Conservation (phyloP, 2,888 invertebrate species). For the Gibbula magus region DNA sequence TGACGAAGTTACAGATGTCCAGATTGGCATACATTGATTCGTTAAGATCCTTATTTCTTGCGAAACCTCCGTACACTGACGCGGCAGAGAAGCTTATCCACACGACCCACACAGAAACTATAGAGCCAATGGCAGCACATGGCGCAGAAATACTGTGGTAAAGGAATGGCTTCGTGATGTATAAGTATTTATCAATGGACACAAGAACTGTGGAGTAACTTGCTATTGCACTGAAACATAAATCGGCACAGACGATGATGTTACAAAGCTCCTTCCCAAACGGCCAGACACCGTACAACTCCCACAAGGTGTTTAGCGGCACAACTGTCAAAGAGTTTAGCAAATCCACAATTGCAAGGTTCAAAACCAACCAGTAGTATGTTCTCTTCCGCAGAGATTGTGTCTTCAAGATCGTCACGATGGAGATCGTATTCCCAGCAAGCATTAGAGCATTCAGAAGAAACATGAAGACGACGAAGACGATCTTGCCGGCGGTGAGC, state of each 20-base stretch:
- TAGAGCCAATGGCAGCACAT: conserved; percentile 35
- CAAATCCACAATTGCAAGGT: conserved; percentile 50
- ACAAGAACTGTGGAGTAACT: conserved; percentile 53
- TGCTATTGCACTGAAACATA: conserved; percentile 51
- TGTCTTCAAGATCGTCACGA: conserved; percentile 49
- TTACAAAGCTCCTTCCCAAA: conserved; percentile 44
- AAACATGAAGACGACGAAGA: conserved; percentile 41
- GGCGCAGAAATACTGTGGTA: conserved; percentile 47
- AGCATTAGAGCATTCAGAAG: conserved; percentile 50
- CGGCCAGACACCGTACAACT: conserved; percentile 50
- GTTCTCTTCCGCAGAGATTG: conserved; percentile 38
- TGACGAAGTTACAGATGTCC: conserved; percentile 49
- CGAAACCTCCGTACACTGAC: conserved; percentile 47
- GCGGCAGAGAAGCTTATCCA: conserved; percentile 45
- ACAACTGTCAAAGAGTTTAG: conserved; percentile 48
- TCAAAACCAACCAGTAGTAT: conserved; percentile 57
- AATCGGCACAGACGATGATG: conserved; percentile 48
- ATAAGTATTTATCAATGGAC: conserved; percentile 55
- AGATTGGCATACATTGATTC: conserved; percentile 33
- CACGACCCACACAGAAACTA: conserved; percentile 44
- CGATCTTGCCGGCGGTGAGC: conserved; percentile 39
- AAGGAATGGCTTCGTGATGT: conserved; percentile 51
- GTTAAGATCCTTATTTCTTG: conserved; percentile 39
- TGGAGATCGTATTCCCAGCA: conserved; percentile 49
- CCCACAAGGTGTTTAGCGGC: conserved; percentile 55